Evolutionary conservation across 2,797 vertebrate genomes (phyloP).

Genomic region (Pangasius larnaudii): DNA sequence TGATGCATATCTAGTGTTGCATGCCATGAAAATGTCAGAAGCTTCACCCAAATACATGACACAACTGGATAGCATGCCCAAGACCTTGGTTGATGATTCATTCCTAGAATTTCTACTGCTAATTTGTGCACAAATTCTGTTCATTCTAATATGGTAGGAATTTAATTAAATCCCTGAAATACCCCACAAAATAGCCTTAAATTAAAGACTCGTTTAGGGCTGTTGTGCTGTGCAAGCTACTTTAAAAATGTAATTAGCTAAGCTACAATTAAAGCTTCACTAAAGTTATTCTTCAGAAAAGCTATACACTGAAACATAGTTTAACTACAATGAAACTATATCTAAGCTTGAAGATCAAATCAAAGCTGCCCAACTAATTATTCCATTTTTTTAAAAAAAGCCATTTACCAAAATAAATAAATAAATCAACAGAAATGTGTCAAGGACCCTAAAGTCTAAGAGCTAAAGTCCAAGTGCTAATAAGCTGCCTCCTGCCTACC

Average conservation of each 20-base stretch:
- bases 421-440: no score
- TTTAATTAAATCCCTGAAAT: neutral
- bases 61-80: neutral
- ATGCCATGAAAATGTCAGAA: no score
- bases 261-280: constrained; percentile 14
- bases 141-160: neutral
- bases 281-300: neutral
- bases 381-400: neutral
- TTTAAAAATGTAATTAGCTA: neutral
- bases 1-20: neutral
- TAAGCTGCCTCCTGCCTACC: neutral
- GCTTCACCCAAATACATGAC: neutral
- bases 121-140: neutral
- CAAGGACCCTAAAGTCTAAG: neutral
- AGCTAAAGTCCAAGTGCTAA: neutral
- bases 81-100: neutral
- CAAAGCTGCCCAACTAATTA: no score
- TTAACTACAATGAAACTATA: neutral
- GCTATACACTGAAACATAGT: neutral
- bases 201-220: constrained; percentile 6
- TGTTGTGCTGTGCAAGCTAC: neutral
- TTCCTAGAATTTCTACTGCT: neutral
- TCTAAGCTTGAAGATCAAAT: neutral
- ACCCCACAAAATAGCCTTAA: neutral
- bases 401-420: no score